phyloP scores from a whole-genome alignment of 2,113 vertebrate species.

The Seriola dumerili region DNA sequence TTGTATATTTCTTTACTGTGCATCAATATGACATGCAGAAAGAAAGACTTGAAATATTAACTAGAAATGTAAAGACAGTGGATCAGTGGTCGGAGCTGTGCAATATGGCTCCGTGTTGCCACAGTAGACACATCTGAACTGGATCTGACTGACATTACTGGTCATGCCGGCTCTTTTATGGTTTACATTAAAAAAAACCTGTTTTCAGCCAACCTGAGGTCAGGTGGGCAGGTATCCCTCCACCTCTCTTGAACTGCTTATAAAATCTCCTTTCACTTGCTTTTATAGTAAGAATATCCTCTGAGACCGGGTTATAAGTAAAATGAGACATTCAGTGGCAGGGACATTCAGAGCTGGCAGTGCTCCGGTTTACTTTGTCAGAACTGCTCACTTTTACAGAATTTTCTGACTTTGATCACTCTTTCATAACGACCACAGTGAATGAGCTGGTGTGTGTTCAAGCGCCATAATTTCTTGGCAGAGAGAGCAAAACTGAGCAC shows the following conservation, averaged over 20 bases:
- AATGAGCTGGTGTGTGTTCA: conserved; percentile 56
- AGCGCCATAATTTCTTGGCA: conserved; percentile 57
- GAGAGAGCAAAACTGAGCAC: conserved; percentile 20
- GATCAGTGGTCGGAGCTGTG: background rate
- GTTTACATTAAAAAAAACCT: background rate
- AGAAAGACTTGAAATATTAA: background rate
- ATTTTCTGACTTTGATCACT: conserved; percentile 66
- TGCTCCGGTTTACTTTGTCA: conserved; percentile 46
- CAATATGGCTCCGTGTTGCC: background rate
- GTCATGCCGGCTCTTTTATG: background rate
- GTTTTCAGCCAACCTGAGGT: background rate
- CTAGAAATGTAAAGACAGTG: background rate
- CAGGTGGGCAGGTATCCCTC: conserved; percentile 12
- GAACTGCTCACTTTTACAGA: conserved; percentile 59
- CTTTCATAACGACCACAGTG: conserved; percentile 47
- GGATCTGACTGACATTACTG: background rate
- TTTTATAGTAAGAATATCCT: conserved; percentile 30
- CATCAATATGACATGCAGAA: background rate
- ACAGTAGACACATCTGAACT: background rate
- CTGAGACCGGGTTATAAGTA: conserved; percentile 21
- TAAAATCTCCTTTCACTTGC: conserved; percentile 26
- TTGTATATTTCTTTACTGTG: background rate
- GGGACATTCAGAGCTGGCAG: conserved; percentile 50
- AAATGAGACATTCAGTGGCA: conserved; percentile 42
- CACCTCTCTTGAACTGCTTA: conserved; percentile 6